Percentiles rank a stretch among this genome's conserved stretches.
These are phyloP conservation scores for Cephus nigrinus DNA, from an alignment of 2,888 invertebrate genomes.

Conservation along the genomic window DNA sequence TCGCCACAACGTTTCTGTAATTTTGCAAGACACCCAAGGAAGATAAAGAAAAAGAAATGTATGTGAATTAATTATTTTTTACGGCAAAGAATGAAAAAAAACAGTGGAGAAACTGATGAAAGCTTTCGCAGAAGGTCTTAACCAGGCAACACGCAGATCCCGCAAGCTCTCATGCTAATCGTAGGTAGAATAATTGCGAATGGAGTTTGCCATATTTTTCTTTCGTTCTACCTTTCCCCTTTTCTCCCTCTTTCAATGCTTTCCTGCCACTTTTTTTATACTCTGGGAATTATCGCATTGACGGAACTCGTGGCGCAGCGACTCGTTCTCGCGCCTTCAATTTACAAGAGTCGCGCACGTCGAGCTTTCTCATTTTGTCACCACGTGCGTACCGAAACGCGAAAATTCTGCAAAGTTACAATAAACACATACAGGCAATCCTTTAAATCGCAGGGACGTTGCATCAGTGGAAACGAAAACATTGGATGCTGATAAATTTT, in stretches of 20 bases:
- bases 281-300: not conserved
- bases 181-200: not conserved
- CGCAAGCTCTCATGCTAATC: not conserved
- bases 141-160: not conserved
- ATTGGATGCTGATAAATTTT: constrained; percentile 2
- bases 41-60: not conserved
- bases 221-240: not conserved
- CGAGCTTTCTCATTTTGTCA: not conserved
- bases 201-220: not conserved
- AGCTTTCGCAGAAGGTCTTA: not conserved
- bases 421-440: not conserved
- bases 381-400: not conserved
- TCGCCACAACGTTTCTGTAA: not conserved
- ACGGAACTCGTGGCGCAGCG: not conserved
- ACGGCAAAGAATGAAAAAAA: not conserved
- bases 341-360: not conserved
- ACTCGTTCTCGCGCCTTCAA: not conserved
- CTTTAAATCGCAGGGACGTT: not conserved
- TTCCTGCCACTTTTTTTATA: not conserved
- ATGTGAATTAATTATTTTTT: not conserved
- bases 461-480: not conserved
- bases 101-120: not conserved
- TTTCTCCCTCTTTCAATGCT: not conserved
- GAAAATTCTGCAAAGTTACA: not conserved
- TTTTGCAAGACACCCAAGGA: not conserved